phyloP scores from a whole-genome alignment of 2,113 vertebrate genomes.

The Leiothrix lutea region DNA sequence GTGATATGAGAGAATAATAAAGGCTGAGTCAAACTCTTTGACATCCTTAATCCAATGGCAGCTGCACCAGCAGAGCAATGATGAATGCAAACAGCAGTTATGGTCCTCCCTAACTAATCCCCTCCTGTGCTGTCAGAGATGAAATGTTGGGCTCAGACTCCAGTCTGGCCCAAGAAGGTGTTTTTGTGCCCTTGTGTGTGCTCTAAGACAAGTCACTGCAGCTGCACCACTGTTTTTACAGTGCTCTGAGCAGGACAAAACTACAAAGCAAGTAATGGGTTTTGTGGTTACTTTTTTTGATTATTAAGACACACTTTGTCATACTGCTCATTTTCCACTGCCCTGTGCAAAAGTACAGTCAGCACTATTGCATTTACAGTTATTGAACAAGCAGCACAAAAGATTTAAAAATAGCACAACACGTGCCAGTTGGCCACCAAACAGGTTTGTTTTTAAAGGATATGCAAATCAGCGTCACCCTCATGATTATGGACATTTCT shows the following conservation, averaged over 20 bases:
- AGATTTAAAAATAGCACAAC: neutral
- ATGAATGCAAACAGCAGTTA: neutral
- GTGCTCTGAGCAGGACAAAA: neutral
- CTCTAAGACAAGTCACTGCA: neutral
- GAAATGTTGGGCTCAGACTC: neutral
- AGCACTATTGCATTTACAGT: neutral
- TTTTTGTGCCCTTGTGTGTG: neutral
- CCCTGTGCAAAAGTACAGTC: neutral
- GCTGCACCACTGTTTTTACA: neutral
- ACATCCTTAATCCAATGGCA: neutral
- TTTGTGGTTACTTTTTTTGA: slow-evolving; percentile 8
- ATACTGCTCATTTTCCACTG: slow-evolving; percentile 11
- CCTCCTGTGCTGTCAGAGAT: neutral
- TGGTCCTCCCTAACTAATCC: neutral
- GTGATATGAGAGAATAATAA: neutral
- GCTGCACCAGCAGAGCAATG: neutral
- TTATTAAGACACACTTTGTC: neutral
- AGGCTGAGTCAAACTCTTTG: neutral
- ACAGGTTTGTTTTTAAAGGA: neutral
- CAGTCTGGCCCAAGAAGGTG: neutral
- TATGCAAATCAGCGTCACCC: neutral
- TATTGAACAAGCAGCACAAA: neutral
- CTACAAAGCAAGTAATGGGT: neutral
- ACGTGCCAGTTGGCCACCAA: neutral
- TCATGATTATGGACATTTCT: neutral